Base-by-base conservation (phyloP, 1,140 invertebrate genomes). In the Globodera ellingtonae region DNA sequence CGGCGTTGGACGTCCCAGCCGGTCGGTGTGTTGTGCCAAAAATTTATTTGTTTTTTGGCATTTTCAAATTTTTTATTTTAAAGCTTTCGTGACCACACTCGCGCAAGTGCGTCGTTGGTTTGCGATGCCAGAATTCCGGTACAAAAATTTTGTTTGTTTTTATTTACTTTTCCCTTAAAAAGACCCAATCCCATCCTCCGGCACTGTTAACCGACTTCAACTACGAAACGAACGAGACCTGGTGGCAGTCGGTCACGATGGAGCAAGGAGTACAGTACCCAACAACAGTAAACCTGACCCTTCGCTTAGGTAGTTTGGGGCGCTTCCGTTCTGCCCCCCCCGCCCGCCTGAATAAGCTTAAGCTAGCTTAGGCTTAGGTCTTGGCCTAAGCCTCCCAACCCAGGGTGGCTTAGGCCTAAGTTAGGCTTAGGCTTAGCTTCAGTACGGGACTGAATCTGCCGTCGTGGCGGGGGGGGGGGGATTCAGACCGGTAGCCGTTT, bases 241-340 rank as follows among this genome's bases (percentile, higher is more conserved):
- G 95, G 95, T 99, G 97, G 97, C 96, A 98, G 88, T 97, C 95
- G 4, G 94, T 97, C 86, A 98, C 97, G 0, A 97, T 99, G 95
- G 92, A 92, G 82, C 94, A 98, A 84, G 93, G 93, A n/a, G 93
- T 97, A 18, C 94, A 97, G 88, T 94, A 93, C 89, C 94, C 95
- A 0, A 94, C 93, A 86, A 93, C 93, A 90, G 95, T 98, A 50
- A 97, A 98, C 90, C 91, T 99, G 24, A 98, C 95, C 0, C 90
- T 98, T 9, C 92, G 93, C 88, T 92, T 99, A 76, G 92, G 95
- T 79, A 75, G 21, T 76, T 76, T 66, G 35, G 35, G 35, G 35
- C n/a, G n/a, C n/a, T n/a, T n/a, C n/a, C n/a, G n/a, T n/a, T n/a
- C n/a, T n/a, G n/a, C n/a, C n/a, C n/a, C n/a, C n/a, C n/a, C n/a